A percentile compares a stretch with the other conserved stretches of the same genome.
These are phyloP conservation scores for Stramonita haemastoma DNA, from an alignment of 2,888 invertebrate species.

Conservation along the genomic window DNA sequence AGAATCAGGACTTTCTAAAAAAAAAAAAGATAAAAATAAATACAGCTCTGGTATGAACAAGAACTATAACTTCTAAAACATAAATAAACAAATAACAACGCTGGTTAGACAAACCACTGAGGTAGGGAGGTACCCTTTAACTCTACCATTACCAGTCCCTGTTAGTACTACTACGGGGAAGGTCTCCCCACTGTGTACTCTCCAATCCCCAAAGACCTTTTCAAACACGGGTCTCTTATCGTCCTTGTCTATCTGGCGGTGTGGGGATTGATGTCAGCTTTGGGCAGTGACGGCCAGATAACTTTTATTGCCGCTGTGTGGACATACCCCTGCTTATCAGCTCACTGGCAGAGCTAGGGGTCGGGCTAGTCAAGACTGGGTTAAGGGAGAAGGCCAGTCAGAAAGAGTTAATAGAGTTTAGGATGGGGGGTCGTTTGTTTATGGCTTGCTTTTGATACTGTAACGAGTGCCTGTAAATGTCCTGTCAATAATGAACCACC, in stretches of 20 bases:
- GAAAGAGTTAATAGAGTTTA: constrained; percentile 8
- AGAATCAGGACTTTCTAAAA: too few relatives aligned
- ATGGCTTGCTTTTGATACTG: background rate
- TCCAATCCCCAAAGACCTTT: background rate
- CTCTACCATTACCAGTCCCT: too few relatives aligned
- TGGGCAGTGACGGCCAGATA: background rate
- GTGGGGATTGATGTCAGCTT: constrained; percentile 11
- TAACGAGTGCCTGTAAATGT: constrained; percentile 12
- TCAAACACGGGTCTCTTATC: background rate
- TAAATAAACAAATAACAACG: too few relatives aligned
- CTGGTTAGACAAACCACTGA: too few relatives aligned
- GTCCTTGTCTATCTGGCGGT: constrained; percentile 9
- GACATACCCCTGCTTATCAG: constrained; percentile 13
- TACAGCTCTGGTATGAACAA: too few relatives aligned
- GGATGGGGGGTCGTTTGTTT: background rate
- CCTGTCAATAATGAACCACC: constrained; percentile 2
- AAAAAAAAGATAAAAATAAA: too few relatives aligned
- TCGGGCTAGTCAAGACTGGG: too few relatives aligned
- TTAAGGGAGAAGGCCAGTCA: too few relatives aligned
- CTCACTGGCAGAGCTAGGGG: background rate
- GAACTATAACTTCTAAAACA: too few relatives aligned
- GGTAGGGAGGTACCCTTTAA: too few relatives aligned
- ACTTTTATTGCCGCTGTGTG: background rate
- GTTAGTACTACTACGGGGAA: too few relatives aligned
- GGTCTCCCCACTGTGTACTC: background rate